Evolutionary conservation across 2,888 invertebrate species (phyloP).

Genomic region (Alloplasta piceator): DNA sequence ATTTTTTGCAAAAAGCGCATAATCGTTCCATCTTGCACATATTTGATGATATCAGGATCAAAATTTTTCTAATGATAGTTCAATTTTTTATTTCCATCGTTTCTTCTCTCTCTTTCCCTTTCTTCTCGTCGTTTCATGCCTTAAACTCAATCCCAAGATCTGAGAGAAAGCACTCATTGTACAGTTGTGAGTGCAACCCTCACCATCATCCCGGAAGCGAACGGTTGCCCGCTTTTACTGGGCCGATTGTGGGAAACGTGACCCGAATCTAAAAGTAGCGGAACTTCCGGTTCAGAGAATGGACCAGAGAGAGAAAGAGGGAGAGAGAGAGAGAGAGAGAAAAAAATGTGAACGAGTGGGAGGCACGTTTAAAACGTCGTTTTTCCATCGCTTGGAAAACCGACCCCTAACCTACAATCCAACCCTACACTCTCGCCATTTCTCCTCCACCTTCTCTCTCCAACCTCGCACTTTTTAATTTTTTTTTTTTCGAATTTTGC

Average conservation of each 20-base stretch:
- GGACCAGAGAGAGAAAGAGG: constrained; percentile 8
- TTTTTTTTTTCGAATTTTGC: constrained; percentile 67
- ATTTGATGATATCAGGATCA: too few relatives aligned
- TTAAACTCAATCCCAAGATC: background rate
- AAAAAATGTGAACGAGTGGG: constrained; percentile 29
- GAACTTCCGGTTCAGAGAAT: constrained; percentile 42
- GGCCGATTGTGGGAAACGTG: constrained; percentile 57
- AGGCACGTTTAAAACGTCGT: constrained; percentile 67
- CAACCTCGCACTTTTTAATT: constrained; percentile 67
- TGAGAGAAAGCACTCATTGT: background rate
- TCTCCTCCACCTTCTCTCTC: background rate
- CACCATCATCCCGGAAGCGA: constrained; percentile 31
- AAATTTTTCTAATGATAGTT: too few relatives aligned
- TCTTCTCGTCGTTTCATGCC: background rate
- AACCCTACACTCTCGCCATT: background rate
- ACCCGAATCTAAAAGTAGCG: constrained; percentile 57
- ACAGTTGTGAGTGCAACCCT: background rate
- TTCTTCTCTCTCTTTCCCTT: background rate
- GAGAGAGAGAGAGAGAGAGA: background rate
- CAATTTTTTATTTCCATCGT: constrained; percentile 31
- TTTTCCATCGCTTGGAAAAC: constrained; percentile 34
- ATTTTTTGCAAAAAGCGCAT: too few relatives aligned
- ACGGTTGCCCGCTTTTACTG: constrained; percentile 52
- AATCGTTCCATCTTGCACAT: too few relatives aligned
- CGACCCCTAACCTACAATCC: constrained; percentile 5